Evolutionary conservation across 2,888 invertebrate species (phyloP).

Genomic region (Cactoblastis cactorum): DNA sequence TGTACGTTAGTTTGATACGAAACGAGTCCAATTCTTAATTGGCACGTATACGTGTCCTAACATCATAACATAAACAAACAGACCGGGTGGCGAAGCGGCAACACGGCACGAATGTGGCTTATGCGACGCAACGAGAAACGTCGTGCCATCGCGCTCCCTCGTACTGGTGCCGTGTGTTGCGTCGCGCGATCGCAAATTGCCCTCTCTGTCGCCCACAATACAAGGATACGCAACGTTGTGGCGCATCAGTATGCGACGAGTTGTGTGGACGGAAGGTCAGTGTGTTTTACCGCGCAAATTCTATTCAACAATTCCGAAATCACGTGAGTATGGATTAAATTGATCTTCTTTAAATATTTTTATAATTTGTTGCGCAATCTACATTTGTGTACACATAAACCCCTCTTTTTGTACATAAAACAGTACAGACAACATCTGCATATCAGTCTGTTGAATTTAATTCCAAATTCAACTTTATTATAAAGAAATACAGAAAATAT

Average conservation of each 20-base stretch:
- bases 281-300: constrained; percentile 32
- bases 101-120: constrained; percentile 27
- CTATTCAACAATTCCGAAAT: constrained; percentile 18
- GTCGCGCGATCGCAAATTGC: too few species aligned
- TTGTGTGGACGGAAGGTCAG: constrained; percentile 34
- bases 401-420: too few species aligned
- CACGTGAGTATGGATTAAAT: constrained; percentile 11
- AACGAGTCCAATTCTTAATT: background rate
- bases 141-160: constrained; percentile 27
- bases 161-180: constrained; percentile 7
- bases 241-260: constrained; percentile 40
- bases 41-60: background rate
- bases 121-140: constrained; percentile 22
- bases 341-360: too few species aligned
- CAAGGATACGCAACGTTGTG: constrained; percentile 31
- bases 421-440: too few species aligned
- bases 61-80: constrained; percentile 15
- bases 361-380: too few species aligned
- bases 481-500: too few species aligned
- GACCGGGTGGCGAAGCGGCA: constrained; percentile 37
- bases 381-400: too few species aligned
- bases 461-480: too few species aligned
- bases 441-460: too few species aligned
- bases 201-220: constrained; percentile 21
- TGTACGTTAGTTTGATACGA: too few species aligned